These are phyloP conservation scores for Oopsacas minuta DNA, from an alignment of 37 sponge, comb jelly and placozoan genomes.

Conservation along the genomic window DNA sequence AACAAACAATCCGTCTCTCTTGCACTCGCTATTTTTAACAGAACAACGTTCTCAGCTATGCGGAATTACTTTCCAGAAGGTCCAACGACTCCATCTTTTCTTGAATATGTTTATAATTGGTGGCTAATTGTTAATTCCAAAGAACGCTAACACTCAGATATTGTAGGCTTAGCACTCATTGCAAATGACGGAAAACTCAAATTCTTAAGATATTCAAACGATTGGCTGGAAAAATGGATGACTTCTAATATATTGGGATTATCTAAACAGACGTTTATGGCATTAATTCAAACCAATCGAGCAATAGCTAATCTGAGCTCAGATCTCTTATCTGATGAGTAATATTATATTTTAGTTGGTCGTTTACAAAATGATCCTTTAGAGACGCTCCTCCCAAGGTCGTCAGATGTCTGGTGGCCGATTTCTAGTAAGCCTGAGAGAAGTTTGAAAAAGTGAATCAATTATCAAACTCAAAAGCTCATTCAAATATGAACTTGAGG, in stretches of 20 bases:
- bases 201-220: background rate
- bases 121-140: background rate
- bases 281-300: background rate
- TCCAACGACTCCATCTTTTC: background rate
- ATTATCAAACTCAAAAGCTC: background rate
- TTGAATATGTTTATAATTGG: background rate
- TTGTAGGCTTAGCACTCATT: background rate
- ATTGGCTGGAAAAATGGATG: background rate
- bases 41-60: background rate
- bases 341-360: background rate
- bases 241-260: background rate
- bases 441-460: background rate
- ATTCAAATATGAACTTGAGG: background rate
- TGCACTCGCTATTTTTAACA: background rate
- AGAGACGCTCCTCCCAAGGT: background rate
- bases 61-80: background rate
- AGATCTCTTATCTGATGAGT: background rate
- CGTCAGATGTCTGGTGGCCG: background rate
- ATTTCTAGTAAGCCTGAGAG: background rate
- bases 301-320: background rate
- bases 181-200: background rate
- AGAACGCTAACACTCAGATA: background rate
- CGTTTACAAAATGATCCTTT: conserved; percentile 8
- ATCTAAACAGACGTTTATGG: background rate
- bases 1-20: conserved; percentile 4